Base-by-base conservation (phyloP, 2,797 vertebrate genomes). In the Periparus ater region DNA sequence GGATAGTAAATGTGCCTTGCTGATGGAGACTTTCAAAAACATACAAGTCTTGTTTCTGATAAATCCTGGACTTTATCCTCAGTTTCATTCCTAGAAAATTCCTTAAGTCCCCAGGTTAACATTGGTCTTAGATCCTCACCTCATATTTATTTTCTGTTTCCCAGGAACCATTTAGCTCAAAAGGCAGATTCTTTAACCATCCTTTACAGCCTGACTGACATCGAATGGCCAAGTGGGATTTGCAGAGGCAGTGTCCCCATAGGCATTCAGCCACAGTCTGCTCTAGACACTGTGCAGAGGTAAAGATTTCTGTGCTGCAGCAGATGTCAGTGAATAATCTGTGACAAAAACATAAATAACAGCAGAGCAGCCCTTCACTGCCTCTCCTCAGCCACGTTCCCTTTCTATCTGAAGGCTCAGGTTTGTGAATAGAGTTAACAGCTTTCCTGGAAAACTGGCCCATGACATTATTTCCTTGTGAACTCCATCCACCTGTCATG, bases 401-500 rank as follows among this genome's bases (percentile, higher is more conserved):
- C 96, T 92, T 97, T 97, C 90, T 95, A 94, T 63, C 91, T 87
- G 68, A 93, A 91, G 95, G 92, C 74, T 92, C 15, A 8, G 78
- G 79, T 93, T 93, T 97, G 93, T 97, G 97, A 97, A 97, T 96
- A 96, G 94, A 97, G 96, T 97, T 96, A 98, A 96, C 97, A 96
- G 95, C 96, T 98, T 98, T 98, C 98, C 97, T 98, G 98, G 98
- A 98, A 98, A 98, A 98, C 97, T 97, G 97, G 97, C 97, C 97
- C 95, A 94, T 97, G 96, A 97, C 97, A 97, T 97, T 93, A 97
- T 98, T 98, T 98, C 97, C 98, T 98, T 89, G 92, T 97, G 97
- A 98, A 98, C 96, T 98, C 95, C 97, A 98, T 98, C 97, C 98
- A 98, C 98, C 98, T 98, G 98, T 98, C 98, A 98, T 97, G 97